Percentiles rank a stretch among this genome's conserved stretches.
These are phyloP conservation scores for Tanypteryx hageni DNA, from an alignment of 2,888 invertebrate genomes.

Conservation along the genomic window DNA sequence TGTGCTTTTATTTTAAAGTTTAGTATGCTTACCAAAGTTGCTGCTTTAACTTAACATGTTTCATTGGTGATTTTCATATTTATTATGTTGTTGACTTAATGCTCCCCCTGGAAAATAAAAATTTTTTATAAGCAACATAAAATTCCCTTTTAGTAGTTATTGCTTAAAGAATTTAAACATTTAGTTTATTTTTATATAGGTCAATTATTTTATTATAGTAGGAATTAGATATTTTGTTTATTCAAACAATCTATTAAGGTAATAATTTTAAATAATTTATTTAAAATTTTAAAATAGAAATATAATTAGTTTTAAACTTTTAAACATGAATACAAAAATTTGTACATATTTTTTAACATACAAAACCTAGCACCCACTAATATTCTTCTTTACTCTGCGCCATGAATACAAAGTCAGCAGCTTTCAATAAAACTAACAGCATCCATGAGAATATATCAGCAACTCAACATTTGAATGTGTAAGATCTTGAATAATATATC, in stretches of 20 bases:
- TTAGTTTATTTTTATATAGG: background rate
- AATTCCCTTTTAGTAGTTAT: background rate
- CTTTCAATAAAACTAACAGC: conserved; percentile 60
- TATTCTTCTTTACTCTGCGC: conserved; percentile 56
- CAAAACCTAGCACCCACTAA: conserved; percentile 45
- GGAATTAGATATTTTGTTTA: background rate
- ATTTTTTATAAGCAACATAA: background rate
- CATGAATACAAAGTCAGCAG: conserved; percentile 54
- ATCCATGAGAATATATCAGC: conserved; percentile 57
- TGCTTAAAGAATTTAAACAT: background rate
- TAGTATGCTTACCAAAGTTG: background rate
- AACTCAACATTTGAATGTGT: conserved; percentile 47
- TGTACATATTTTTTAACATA: conserved; percentile 58
- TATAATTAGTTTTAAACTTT: conserved; percentile 33
- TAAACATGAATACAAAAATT: conserved; percentile 54
- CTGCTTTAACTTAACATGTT: background rate
- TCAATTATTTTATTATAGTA: background rate
- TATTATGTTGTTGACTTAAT: background rate
- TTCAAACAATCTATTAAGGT: background rate
- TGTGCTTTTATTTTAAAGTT: background rate
- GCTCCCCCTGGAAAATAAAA: background rate
- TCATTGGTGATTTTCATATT: background rate
- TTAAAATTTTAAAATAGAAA: background rate
- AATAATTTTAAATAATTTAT: background rate
- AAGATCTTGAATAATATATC: conserved; percentile 42